Base-by-base conservation (phyloP, 1,140 invertebrate genomes). In the Hycleus cichorii region DNA sequence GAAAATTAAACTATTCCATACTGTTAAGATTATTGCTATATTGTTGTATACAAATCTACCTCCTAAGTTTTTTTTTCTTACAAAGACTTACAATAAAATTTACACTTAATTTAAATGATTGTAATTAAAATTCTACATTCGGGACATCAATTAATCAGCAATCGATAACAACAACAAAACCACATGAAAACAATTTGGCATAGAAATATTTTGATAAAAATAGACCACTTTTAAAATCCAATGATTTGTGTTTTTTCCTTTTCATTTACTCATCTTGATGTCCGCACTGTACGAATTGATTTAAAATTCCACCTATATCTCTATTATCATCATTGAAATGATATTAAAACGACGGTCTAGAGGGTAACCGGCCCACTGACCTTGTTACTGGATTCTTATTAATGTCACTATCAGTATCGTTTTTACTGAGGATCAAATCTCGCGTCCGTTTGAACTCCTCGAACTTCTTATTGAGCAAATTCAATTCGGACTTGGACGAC, bases 381-480 rank as follows among this genome's bases (percentile, higher is more conserved):
- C 64, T 64, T 8, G 64, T 66, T 27, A 55, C 50, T 55, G 52
- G 39, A 40, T 47, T 47, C 39, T 55, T 55, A 26, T 47, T 55
- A 39, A 55, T 55, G 47, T 55, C 52, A 25, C 39, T 39, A 44
- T 55, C 39, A 46, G 38, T 32, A 48, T 62, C 56, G 32, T 46
- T 54, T 60, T 64, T 64, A 50, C 56, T 58, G 39, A 65, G 56
- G 8, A 60, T 62, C 49, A 64, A 56, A 53, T 73, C 70, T 63
- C 66, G 67, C 11, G 67, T 61, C 56, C 63, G 68, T 63, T 69
- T 66, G 64, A 74, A 75, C 57, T 72, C 70, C 64, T 74, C 74
- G 52, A 75, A 76, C 64, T 72, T 76, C 60, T 63, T 74, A 69
- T 75, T 78, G 54, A 70, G 65, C 62, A 72, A 61, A 18, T 68